A percentile compares a stretch with the other conserved stretches of the same genome.
These are phyloP conservation scores for Crematogaster levior DNA, from an alignment of 2,888 invertebrate genomes.

Conservation along the genomic window DNA sequence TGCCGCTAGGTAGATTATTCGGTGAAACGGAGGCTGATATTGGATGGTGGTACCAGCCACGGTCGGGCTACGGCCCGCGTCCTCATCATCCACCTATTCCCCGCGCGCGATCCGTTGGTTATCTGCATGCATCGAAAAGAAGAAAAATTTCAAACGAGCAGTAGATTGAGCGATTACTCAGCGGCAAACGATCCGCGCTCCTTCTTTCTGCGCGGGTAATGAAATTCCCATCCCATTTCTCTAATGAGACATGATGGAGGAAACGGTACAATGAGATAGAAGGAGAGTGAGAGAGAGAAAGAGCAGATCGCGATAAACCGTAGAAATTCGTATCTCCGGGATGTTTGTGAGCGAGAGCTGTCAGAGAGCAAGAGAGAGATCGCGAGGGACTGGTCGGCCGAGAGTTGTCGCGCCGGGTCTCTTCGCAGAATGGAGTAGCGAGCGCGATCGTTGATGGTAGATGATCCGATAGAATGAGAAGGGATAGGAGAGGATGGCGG, in stretches of 20 bases:
- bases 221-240: slow-evolving; percentile 25
- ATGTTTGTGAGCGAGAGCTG: not conserved
- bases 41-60: slow-evolving; percentile 73
- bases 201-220: not conserved
- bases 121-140: not conserved
- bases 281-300: not conserved
- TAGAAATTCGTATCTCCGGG: slow-evolving; percentile 24
- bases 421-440: slow-evolving; percentile 51
- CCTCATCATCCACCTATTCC: slow-evolving; percentile 58
- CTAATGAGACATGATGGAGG: not conserved
- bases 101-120: slow-evolving; percentile 3
- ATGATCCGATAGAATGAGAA: slow-evolving; percentile 75
- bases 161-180: slow-evolving; percentile 1
- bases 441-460: slow-evolving; percentile 63
- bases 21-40: slow-evolving; percentile 67
- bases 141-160: not conserved
- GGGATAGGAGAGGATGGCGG: slow-evolving; percentile 84
- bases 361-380: not conserved
- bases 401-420: slow-evolving; percentile 42
- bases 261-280: not conserved
- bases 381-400: slow-evolving; percentile 35
- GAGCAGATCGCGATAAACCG: not conserved
- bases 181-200: not conserved
- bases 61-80: slow-evolving; percentile 60
- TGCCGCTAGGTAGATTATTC: slow-evolving; percentile 67